Evolutionary conservation across 2,797 vertebrate genomes (phyloP).

Genomic region (Orientallactaga sibirica): DNA sequence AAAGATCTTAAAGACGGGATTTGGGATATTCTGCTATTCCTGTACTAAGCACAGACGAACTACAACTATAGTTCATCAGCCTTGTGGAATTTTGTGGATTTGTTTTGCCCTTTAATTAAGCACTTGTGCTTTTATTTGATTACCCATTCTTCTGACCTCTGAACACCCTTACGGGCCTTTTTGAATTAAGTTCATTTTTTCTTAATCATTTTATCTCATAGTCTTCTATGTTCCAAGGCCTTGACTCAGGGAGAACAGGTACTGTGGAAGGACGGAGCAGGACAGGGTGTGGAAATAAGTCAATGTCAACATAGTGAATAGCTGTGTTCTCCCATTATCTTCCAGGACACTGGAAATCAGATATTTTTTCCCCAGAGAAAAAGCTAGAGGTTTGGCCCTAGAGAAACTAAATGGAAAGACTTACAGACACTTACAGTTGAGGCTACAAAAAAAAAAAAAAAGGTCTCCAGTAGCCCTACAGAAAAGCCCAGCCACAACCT

Average conservation of each 20-base stretch:
- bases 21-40: neutral
- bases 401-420: neutral
- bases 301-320: neutral
- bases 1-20: neutral
- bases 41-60: neutral
- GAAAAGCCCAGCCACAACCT: neutral
- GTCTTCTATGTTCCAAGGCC: too few species aligned
- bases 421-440: neutral
- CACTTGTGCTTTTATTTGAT: neutral
- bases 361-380: neutral
- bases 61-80: neutral
- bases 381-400: neutral
- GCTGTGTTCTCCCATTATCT: neutral
- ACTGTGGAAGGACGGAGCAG: too few species aligned
- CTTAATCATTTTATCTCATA: neutral
- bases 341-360: neutral
- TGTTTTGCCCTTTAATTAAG: constrained; percentile 30
- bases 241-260: neutral
- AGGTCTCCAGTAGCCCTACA: neutral
- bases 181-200: neutral
- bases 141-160: neutral
- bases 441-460: neutral
- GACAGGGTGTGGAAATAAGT: neutral
- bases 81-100: neutral
- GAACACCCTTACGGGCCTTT: neutral